Conservation (phyloP, 2,888 invertebrate species). For the Macrophya alboannulata region DNA sequence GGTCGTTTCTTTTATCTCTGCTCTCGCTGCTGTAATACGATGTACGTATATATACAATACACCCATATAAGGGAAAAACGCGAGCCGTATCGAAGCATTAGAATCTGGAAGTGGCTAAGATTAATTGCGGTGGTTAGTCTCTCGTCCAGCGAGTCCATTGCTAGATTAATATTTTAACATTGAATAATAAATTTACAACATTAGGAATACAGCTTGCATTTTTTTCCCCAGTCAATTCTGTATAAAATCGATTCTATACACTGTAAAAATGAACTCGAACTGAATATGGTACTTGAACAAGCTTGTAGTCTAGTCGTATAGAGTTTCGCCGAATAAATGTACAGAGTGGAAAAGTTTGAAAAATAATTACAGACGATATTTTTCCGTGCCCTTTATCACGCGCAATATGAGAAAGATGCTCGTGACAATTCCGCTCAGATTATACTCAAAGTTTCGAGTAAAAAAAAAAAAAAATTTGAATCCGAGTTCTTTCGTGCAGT, state of each 20-base stretch:
- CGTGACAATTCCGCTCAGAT: neutral
- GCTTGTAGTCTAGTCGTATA: neutral
- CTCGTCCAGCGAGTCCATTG: neutral
- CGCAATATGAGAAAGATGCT: no score
- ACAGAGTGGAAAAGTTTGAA: no score
- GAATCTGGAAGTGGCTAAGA: constrained; percentile 40
- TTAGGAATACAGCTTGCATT: neutral
- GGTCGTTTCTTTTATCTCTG: constrained; percentile 4
- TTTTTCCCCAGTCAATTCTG: neutral
- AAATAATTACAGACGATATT: no score
- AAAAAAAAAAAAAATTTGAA: neutral
- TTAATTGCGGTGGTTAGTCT: constrained; percentile 15
- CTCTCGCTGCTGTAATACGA: neutral
- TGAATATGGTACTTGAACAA: neutral
- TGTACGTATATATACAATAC: neutral
- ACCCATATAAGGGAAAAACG: neutral
- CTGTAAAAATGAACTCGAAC: neutral
- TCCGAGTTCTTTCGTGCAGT: neutral
- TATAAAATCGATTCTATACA: neutral
- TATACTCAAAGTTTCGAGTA: neutral
- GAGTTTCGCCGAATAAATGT: neutral
- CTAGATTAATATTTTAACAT: neutral
- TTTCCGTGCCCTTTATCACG: no score
- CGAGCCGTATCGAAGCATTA: neutral
- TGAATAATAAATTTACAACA: neutral